These are phyloP conservation scores for Bagarius yarrelli DNA, from an alignment of 2,113 vertebrate genomes.

Conservation along the genomic window DNA sequence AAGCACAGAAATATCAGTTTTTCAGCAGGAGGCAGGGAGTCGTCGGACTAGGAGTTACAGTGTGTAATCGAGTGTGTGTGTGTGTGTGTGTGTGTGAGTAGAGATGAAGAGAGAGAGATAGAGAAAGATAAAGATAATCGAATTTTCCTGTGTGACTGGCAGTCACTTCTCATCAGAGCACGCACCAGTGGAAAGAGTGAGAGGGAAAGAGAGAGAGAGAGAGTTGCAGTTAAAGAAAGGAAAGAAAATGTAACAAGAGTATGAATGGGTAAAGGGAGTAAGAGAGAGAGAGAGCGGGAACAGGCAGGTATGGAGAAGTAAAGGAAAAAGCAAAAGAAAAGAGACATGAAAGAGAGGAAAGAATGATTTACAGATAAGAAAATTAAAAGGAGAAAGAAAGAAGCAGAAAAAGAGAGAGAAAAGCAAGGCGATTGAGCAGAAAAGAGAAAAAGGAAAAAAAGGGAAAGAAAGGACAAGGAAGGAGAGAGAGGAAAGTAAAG, in stretches of 20 bases:
- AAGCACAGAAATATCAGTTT: constrained; percentile 10
- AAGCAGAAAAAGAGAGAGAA: not conserved
- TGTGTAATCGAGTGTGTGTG: not conserved
- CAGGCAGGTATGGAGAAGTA: too few relatives aligned
- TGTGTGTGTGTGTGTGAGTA: not conserved
- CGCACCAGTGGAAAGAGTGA: constrained; percentile 27
- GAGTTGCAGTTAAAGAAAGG: not conserved
- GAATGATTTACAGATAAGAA: too few relatives aligned
- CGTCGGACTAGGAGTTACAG: constrained; percentile 8
- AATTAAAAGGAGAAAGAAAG: not conserved
- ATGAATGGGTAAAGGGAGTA: too few relatives aligned
- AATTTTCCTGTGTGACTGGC: constrained; percentile 43
- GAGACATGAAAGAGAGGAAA: too few relatives aligned
- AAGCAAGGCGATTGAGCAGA: too few relatives aligned
- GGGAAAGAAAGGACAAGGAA: not conserved
- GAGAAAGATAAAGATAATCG: constrained; percentile 27
- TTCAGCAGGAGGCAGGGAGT: constrained; percentile 15
- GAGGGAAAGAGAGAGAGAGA: not conserved
- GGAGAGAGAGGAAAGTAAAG: not conserved
- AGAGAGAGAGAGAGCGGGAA: not conserved
- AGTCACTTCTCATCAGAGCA: constrained; percentile 48
- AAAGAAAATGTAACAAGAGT: too few relatives aligned
- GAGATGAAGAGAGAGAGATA: not conserved
- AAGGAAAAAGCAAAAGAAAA: too few relatives aligned
- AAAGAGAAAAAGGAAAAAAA: not conserved